Evolutionary conservation across 2,113 vertebrate genomes (phyloP).

Genomic region (Hiodon alosoides): DNA sequence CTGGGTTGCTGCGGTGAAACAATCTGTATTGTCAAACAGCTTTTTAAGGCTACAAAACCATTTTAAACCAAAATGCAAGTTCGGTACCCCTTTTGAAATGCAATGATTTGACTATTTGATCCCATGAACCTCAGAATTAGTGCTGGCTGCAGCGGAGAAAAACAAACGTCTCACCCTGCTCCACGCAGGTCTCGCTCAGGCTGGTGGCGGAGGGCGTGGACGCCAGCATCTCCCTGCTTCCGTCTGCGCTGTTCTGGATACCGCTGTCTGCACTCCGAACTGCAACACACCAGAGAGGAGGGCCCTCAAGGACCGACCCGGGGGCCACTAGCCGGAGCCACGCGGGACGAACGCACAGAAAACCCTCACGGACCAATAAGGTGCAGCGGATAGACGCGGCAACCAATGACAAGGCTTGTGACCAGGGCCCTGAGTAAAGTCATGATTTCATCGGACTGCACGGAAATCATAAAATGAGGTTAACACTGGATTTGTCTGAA

Average conservation of each 20-base stretch:
- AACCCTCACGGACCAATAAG: constrained; percentile 60
- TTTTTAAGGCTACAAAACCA: too few species aligned
- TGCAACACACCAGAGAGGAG: constrained; percentile 49
- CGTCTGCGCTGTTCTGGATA: constrained; percentile 60
- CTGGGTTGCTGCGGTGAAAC: too few species aligned
- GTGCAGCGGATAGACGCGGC: constrained; percentile 36
- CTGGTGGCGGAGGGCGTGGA: constrained; percentile 57
- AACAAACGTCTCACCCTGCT: background rate
- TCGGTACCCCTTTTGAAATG: too few species aligned
- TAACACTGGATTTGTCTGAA: too few species aligned
- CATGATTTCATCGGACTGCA: too few species aligned
- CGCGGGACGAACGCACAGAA: constrained; percentile 44
- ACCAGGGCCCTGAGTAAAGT: too few species aligned
- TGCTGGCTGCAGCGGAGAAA: too few species aligned
- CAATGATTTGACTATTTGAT: too few species aligned
- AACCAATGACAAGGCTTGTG: background rate
- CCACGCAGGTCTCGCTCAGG: constrained; percentile 64
- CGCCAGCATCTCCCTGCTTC: constrained; percentile 58
- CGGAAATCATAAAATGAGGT: too few species aligned
- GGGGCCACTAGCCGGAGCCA: background rate
- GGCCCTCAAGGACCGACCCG: background rate
- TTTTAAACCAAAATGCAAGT: too few species aligned
- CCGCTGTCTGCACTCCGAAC: constrained; percentile 69
- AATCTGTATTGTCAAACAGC: too few species aligned
- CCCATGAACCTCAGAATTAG: too few species aligned